Evolutionary conservation across 2,888 invertebrate species (phyloP), one percentile per base, ranked within the genome.

Genomic region (Heteromurus nitidus): DNA sequence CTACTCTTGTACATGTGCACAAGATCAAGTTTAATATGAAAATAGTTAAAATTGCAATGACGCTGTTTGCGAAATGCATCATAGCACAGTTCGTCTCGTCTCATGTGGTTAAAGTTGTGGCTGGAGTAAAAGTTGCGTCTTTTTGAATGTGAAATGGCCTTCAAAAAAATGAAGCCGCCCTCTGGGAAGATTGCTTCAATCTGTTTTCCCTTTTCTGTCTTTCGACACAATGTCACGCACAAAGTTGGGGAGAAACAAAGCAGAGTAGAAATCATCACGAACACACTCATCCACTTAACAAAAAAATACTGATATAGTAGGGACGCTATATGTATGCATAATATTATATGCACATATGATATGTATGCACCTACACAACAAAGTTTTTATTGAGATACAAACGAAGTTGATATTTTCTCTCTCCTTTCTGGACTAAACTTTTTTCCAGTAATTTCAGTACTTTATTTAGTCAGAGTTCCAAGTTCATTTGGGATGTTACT

Each of bases 401-500:
- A n/a, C n/a, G n/a, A n/a, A n/a, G n/a, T n/a, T n/a, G n/a, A n/a
- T n/a, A n/a, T n/a, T n/a, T n/a, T n/a, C n/a, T n/a, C n/a, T n/a
- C n/a, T n/a, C n/a, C n/a, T n/a, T n/a, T n/a, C n/a, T n/a, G n/a
- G 36, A 36, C 16, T 30, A 53, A 64, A 50, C 50, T 3, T n/a
- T 47, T 16, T 42, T 28, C 20, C 55, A 70, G 47, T 50, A 67
- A 67, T 70, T 70, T 42, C 31, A 24, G 13, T 26, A 28, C 58
- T 70, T 42, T 36, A 26, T 42, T 58, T 28, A 58, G 36, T 58
- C 36, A 44, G 47, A 64, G 24, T 67, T 30, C 9, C 28, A 60
- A 76, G 76, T 76, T 76, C 76, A 76, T 76, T 76, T 76, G 28
- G 53, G 62, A 68, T 68, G 69, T 76, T 76, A 62, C 62, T 69